These are phyloP conservation scores for Thymelicus sylvestris DNA, from an alignment of 2,888 invertebrate species.

Conservation along the genomic window DNA sequence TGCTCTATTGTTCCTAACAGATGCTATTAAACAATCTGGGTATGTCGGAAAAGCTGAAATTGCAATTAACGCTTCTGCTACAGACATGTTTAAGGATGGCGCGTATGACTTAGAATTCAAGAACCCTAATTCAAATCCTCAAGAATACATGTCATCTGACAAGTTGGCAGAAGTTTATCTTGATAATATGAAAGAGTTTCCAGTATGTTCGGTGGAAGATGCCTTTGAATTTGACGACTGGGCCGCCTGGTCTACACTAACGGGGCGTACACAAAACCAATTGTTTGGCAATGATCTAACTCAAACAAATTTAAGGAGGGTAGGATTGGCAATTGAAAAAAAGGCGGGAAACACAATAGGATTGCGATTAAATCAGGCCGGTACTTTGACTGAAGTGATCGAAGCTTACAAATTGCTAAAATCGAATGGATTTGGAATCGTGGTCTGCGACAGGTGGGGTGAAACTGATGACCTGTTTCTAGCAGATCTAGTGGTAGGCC, in stretches of 20 bases:
- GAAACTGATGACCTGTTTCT: slow-evolving; percentile 99
- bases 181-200: slow-evolving; percentile 94
- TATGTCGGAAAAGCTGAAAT: slow-evolving; percentile 96
- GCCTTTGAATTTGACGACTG: slow-evolving; percentile 99
- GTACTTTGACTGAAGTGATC: slow-evolving; percentile 98
- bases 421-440: slow-evolving; percentile 96
- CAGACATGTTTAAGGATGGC: slow-evolving; percentile 95
- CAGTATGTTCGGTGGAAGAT: slow-evolving; percentile 97
- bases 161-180: slow-evolving; percentile 94
- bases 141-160: slow-evolving; percentile 92
- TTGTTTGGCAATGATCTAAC: slow-evolving; percentile 97
- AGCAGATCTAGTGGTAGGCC: slow-evolving; percentile 98
- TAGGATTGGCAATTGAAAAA: slow-evolving; percentile 96
- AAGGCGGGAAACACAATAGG: slow-evolving; percentile 97
- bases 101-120: slow-evolving; percentile 98
- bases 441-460: slow-evolving; percentile 88
- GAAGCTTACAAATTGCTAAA: slow-evolving; percentile 96
- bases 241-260: slow-evolving; percentile 95
- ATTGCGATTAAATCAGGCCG: slow-evolving; percentile 98
- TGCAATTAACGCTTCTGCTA: slow-evolving; percentile 98
- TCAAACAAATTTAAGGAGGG: slow-evolving; percentile 94
- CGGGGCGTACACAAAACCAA: slow-evolving; percentile 89
- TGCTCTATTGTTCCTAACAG: slow-evolving; percentile 92
- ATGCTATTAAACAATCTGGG: slow-evolving; percentile 96
- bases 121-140: slow-evolving; percentile 94